Evolutionary conservation across 2,888 invertebrate species (phyloP).

Genomic region (Erebia ligea): DNA sequence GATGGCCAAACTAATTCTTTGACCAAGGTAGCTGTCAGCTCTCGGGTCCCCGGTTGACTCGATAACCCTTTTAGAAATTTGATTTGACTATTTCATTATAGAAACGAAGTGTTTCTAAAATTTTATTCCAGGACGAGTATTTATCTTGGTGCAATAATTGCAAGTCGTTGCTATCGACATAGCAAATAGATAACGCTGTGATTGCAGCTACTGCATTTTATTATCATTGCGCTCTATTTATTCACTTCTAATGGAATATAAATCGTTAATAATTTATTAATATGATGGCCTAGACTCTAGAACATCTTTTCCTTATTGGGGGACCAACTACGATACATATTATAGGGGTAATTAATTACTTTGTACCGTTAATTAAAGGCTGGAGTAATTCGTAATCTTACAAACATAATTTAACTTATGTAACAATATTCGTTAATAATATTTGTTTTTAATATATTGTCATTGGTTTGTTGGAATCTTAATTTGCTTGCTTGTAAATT

Average conservation of each 20-base stretch:
- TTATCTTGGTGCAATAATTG: slow-evolving; percentile 14
- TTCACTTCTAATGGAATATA: not conserved
- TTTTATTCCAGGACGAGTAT: slow-evolving; percentile 5
- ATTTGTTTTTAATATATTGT: too few species aligned
- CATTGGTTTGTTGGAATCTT: too few species aligned
- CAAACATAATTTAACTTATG: too few species aligned
- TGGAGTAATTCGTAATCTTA: too few species aligned
- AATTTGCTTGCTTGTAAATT: too few species aligned
- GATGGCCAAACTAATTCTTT: too few species aligned
- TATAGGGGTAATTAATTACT: not conserved
- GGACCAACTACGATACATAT: not conserved
- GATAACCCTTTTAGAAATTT: too few species aligned
- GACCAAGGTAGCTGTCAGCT: too few species aligned
- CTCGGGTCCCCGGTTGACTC: too few species aligned
- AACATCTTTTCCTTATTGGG: not conserved
- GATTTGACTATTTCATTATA: too few species aligned
- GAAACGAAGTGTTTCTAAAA: slow-evolving; percentile 2
- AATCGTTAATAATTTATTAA: not conserved
- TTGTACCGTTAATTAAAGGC: not conserved
- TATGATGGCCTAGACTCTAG: slow-evolving; percentile 2
- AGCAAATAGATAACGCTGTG: slow-evolving; percentile 14
- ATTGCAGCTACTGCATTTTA: slow-evolving; percentile 18
- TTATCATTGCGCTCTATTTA: slow-evolving; percentile 15
- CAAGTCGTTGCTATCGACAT: slow-evolving; percentile 10
- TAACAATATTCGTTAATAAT: too few species aligned